Base-by-base conservation (phyloP, 2,113 vertebrate species). In the Poicephalus gulielmi region DNA sequence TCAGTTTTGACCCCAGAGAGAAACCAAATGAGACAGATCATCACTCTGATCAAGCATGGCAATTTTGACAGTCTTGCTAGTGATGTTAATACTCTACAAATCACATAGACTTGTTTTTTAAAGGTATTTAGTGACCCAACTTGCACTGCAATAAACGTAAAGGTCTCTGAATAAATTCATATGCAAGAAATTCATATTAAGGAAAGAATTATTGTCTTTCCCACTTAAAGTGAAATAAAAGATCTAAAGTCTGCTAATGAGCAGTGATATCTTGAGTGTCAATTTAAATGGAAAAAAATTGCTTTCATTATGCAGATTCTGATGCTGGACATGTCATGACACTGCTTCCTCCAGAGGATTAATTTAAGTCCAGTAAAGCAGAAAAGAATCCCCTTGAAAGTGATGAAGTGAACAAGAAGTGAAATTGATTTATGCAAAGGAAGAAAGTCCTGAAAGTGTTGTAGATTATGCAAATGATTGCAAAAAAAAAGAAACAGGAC, bases 371-470 rank as follows among this genome's bases (percentile, higher is more conserved):
- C 94, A 91, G 84, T 71, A 95, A 97, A 96, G 94, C 75, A 95
- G 87, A 91, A 97, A 75, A 95, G 81, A 95, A 96, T 95, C 53
- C 81, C 74, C 86, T 92, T 92, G 82, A 83, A 96, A 97, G 87
- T 83, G 91, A 95, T 91, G 95, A 95, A 91, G 94, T 94, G 95
- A 98, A 96, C 93, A 96, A 89, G 95, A 96, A 98, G 90, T 16
- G 35, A 97, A 97, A 97, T 96, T 96, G 97, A 97, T 97, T 97
- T 98, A 98, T 97, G 96, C 95, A 97, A 97, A 97, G 59, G 73
- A 94, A 97, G 75, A 90, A 80, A 96, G 96, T 93, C 96, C 86
- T 96, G 88, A 95, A 96, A 96, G 24, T 77, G 81, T 89, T 96
- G 96, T 93, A 92, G 93, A 92, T 96, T 98, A 96, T 97, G 97